Percentiles rank a stretch among this genome's conserved stretches.
Conservation (phyloP, 53 echinoderm and acorn worm species). For the Henricia sp. region DNA sequence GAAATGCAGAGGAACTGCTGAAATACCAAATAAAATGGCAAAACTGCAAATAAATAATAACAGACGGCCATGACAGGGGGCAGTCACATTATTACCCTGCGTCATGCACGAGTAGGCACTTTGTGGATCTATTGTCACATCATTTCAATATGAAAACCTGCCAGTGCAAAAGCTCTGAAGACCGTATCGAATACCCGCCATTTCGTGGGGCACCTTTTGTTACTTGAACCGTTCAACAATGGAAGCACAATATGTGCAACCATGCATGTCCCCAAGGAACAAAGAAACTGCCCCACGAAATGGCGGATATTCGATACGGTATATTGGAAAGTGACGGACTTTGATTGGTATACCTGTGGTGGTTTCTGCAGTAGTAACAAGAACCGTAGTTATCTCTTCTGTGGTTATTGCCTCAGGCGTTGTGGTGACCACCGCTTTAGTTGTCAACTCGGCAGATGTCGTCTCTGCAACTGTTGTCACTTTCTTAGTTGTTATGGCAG, state of each 20-base stretch:
- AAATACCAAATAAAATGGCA: not conserved
- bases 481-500: not conserved
- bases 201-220: too few relatives aligned
- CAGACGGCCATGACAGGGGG: too few relatives aligned
- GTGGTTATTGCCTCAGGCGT: slow-evolving; percentile 3
- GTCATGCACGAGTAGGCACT: too few relatives aligned
- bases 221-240: too few relatives aligned
- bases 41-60: not conserved
- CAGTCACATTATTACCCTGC: too few relatives aligned
- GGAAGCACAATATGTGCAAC: too few relatives aligned
- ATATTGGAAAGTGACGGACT: too few relatives aligned
- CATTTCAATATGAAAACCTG: not conserved
- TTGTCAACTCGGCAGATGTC: not conserved
- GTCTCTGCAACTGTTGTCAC: not conserved
- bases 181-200: too few relatives aligned
- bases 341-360: slow-evolving; percentile 6
- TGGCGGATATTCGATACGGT: too few relatives aligned
- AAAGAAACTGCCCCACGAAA: too few relatives aligned
- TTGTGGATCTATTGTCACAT: too few relatives aligned
- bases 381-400: not conserved
- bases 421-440: slow-evolving; percentile 2
- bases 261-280: too few relatives aligned
- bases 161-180: not conserved
- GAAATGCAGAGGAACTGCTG: not conserved
- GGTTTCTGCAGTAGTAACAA: not conserved